Conservation (phyloP, 2,797 vertebrate genomes). For the Sternarchorhynchus goeldii region DNA sequence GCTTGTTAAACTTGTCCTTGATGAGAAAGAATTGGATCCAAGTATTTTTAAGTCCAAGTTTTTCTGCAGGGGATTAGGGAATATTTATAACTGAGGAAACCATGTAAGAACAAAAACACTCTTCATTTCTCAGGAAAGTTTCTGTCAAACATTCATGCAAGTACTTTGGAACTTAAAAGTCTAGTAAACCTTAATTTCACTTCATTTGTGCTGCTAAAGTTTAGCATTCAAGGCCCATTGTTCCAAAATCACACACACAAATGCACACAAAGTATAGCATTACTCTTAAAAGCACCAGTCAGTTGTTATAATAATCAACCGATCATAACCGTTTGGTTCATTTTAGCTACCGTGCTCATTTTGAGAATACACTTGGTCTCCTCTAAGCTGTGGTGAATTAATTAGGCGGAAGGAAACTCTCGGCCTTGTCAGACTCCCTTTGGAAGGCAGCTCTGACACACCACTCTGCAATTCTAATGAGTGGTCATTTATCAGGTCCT, state of each 20-base stretch:
- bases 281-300: constrained; percentile 21
- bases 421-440: constrained; percentile 45
- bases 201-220: background rate
- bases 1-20: background rate
- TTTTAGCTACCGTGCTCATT: constrained; percentile 52
- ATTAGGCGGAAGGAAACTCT: constrained; percentile 59
- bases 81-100: too few species aligned
- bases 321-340: constrained; percentile 51
- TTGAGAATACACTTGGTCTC: constrained; percentile 52
- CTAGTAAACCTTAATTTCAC: constrained; percentile 12
- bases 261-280: constrained; percentile 17
- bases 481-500: constrained; percentile 55
- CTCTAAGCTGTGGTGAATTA: constrained; percentile 54
- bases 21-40: background rate
- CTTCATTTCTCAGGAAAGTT: background rate
- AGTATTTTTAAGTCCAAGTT: background rate
- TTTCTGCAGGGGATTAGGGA: background rate
- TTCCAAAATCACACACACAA: background rate
- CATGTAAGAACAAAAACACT: background rate
- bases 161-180: background rate
- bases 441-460: constrained; percentile 35
- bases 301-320: constrained; percentile 50
- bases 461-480: constrained; percentile 61
- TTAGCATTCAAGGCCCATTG: background rate
- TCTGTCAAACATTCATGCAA: background rate